Evolutionary conservation across 1,140 invertebrate genomes (phyloP).

Genomic region (Drosophila auraria): DNA sequence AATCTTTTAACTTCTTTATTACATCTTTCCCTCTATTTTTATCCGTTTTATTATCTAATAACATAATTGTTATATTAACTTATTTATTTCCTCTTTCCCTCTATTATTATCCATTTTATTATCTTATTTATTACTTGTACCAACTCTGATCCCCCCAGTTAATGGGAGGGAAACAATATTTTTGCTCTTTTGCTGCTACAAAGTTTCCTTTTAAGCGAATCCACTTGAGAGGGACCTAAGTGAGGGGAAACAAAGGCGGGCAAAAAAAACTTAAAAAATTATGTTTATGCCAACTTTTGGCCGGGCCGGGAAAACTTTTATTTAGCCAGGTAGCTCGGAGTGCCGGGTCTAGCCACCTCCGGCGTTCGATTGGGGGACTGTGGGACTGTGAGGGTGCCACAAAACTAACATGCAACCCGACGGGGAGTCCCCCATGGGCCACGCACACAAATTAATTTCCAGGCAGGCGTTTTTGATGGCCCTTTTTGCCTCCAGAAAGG

Average conservation of each 20-base stretch:
- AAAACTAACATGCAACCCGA: slow-evolving; percentile 5
- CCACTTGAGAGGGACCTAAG: background rate
- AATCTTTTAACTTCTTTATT: too few species aligned
- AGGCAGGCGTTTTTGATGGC: slow-evolving; percentile 51
- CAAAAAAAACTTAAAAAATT: slow-evolving; percentile 3
- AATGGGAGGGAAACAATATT: background rate
- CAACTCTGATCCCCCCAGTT: background rate
- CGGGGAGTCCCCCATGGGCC: slow-evolving; percentile 33
- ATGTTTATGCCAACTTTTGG: slow-evolving; percentile 10
- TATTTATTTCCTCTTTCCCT: background rate
- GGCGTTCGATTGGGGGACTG: slow-evolving; percentile 12
- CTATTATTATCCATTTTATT: background rate
- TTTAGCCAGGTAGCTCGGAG: background rate
- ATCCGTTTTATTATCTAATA: too few species aligned
- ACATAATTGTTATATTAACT: too few species aligned
- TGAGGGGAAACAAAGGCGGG: background rate
- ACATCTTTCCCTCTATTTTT: too few species aligned
- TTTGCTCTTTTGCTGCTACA: background rate
- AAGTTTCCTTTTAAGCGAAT: background rate
- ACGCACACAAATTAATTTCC: slow-evolving; percentile 53
- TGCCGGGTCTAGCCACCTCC: slow-evolving; percentile 5
- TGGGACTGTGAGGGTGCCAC: slow-evolving; percentile 4
- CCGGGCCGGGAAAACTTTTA: background rate
- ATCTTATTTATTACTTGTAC: background rate
- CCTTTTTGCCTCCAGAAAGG: slow-evolving; percentile 33